Percentiles rank a stretch among this genome's conserved stretches.
phyloP scores from a whole-genome alignment of 1,140 invertebrate species.

The Cyclina sinensis region DNA sequence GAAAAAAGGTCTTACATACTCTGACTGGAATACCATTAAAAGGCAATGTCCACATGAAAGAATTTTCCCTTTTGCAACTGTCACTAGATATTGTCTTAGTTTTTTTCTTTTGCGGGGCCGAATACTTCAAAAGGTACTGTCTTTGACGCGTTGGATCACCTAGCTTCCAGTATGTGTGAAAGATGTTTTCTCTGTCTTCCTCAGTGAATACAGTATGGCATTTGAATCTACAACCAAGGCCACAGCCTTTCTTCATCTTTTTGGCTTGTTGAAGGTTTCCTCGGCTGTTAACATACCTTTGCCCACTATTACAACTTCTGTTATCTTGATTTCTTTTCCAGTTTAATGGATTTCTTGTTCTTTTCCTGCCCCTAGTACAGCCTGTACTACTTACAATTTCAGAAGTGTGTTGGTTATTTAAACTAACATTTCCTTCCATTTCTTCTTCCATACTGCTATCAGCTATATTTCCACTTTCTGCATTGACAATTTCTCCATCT shows the following conservation, averaged over 20 bases:
- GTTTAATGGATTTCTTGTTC: background rate
- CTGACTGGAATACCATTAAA: too few relatives aligned
- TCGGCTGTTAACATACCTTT: background rate
- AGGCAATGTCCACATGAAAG: conserved; percentile 50
- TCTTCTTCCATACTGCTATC: background rate
- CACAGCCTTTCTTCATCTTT: conserved; percentile 23
- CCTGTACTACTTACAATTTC: background rate
- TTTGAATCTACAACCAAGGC: conserved; percentile 39
- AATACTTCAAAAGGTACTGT: conserved; percentile 47
- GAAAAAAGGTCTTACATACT: too few relatives aligned
- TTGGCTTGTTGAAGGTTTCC: background rate
- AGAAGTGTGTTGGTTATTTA: background rate
- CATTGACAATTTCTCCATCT: background rate
- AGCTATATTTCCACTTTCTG: background rate
- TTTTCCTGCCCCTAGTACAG: background rate
- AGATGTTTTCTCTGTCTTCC: conserved; percentile 38
- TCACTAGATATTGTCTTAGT: background rate
- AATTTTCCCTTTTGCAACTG: conserved; percentile 25
- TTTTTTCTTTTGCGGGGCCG: conserved; percentile 28
- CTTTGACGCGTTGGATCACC: conserved; percentile 42
- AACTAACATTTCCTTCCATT: background rate
- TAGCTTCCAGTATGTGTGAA: conserved; percentile 40
- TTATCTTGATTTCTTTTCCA: conserved; percentile 38
- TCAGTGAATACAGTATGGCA: conserved; percentile 56
- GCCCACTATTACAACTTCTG: background rate